Base-by-base conservation (phyloP, 2,113 vertebrate genomes). In the Albula glossodonta region DNA sequence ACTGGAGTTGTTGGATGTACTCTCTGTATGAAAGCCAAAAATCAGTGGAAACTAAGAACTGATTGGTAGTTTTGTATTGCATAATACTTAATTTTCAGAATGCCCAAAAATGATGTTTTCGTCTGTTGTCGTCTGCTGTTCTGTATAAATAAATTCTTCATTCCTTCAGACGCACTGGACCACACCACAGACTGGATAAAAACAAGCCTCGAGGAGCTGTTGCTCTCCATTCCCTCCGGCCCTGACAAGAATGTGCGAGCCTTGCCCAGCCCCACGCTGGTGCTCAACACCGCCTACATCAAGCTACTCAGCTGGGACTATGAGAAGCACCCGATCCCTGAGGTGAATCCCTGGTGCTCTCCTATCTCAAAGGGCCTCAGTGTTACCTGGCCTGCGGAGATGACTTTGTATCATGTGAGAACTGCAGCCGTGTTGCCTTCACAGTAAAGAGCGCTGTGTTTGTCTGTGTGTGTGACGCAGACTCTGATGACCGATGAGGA, bases 111-210 rank as follows among this genome's bases (percentile, higher is more conserved):
- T 41, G 31, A 41, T 41, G 31, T n/a, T n/a, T n/a, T n/a, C n/a
- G n/a, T 6, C 15, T 63, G 22, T 66, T 19, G 60, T 22, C 15
- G 60, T 66, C 13, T 6, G 50, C 78, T 80, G 5, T 80, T 50
- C 31, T 6, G 12, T 25, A 41, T 41, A 41, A 41, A 41, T 41
- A 41, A 41, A 41, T 41, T 41, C 31, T 41, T 41, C 31, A 41
- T 56, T 6, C 77, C 41, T 63, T 83, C 89, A 99, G 98, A 86
- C 95, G 96, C 97, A 82, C 95, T 99, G 91, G 90, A 96, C 87
- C 92, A 95, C 88, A 98, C 98, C 86, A 97, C 96, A 2, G 93
- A 94, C 84, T 99, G 98, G 98, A 96, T 99, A 88, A 96, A 95
- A 89, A 95, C 96, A 11, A 94, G 96, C 0, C 87, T 97, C 88